Evolutionary conservation across 2,888 invertebrate genomes (phyloP), one percentile per base, ranked within the genome.

Genomic region (Morinoia aosen): DNA sequence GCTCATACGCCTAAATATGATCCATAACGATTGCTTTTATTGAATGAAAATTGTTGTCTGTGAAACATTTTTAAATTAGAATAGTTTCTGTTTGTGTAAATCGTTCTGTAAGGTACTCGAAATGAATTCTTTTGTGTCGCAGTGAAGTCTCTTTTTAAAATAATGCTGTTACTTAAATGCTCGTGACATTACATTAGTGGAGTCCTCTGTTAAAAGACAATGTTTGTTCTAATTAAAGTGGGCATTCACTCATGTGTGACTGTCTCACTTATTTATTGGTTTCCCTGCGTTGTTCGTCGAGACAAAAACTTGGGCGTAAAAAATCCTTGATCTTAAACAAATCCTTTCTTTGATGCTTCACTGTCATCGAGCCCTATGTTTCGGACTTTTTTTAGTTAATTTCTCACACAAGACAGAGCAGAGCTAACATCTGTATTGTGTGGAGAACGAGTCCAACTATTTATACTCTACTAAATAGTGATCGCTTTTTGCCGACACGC

Each of bases 191-290:
- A 57, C 93, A 93, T 93, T 57, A 57, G 93, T n/a, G 57, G 57
- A 93, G 58, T 57, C 93, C 48, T 93, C 93, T 93, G 57, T 93
- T 11, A 57, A 33, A 56, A 33, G 57, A 56, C 93, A 93, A 12
- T 93, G 93, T 93, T 93, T 57, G 56, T 33, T 57, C 48, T 93
- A 93, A 93, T 93, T 93, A 93, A 93, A 93, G 93, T 57, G 93
- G 58, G 93, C 58, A 57, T 93, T 93, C 93, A 93, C 93, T 93
- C 93, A 93, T 93, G 93, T 93, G 93, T 93, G 57, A 93, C 93
- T 57, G 93, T 12, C 48, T n/a, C 93, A 58, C 93, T 93, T 93
- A 93, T 93, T 93, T 93, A 93, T 93, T 93, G 93, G 93, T 93
- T 93, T 93, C 93, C 93, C 16, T 57, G n/a, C 57, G 93, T 93